Evolutionary conservation across 2,888 invertebrate genomes (phyloP).

Genomic region (Cryptophagus acutangulus): DNA sequence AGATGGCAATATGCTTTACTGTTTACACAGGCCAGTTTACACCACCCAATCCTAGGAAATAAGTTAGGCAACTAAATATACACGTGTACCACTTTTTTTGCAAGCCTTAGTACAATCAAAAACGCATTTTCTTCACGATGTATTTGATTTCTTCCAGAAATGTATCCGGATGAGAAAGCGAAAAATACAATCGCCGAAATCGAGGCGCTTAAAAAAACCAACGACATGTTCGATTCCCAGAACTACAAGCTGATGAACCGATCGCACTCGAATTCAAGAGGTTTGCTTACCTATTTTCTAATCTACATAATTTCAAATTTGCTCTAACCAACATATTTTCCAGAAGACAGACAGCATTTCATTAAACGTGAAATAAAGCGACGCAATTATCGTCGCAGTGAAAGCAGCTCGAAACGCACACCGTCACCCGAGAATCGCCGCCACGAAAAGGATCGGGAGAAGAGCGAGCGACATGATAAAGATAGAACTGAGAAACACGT

Average conservation of each 20-base stretch:
- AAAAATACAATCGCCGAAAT: conserved; percentile 44
- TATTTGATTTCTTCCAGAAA: conserved; percentile 19
- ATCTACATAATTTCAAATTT: not conserved
- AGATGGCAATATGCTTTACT: not conserved
- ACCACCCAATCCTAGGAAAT: not conserved
- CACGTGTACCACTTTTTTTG: not conserved
- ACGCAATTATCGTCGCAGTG: conserved; percentile 32
- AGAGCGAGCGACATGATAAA: conserved; percentile 9
- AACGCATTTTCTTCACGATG: not conserved
- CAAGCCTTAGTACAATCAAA: not conserved
- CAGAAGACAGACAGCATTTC: conserved; percentile 17
- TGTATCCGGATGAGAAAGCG: conserved; percentile 35
- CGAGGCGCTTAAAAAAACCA: conserved; percentile 39
- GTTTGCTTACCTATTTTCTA: conserved; percentile 9
- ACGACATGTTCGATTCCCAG: conserved; percentile 16
- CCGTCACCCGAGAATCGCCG: conserved; percentile 19
- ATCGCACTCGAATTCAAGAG: conserved; percentile 19
- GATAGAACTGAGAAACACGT: not conserved
- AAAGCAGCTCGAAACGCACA: conserved; percentile 21
- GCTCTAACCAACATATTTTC: not conserved
- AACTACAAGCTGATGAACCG: conserved; percentile 6
- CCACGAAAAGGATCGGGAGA: conserved; percentile 19
- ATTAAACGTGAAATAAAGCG: conserved; percentile 32
- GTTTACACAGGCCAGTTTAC: not conserved
- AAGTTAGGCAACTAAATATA: too few relatives aligned